Conservation (phyloP, 1,140 invertebrate genomes). For the Cydia fagiglandana region DNA sequence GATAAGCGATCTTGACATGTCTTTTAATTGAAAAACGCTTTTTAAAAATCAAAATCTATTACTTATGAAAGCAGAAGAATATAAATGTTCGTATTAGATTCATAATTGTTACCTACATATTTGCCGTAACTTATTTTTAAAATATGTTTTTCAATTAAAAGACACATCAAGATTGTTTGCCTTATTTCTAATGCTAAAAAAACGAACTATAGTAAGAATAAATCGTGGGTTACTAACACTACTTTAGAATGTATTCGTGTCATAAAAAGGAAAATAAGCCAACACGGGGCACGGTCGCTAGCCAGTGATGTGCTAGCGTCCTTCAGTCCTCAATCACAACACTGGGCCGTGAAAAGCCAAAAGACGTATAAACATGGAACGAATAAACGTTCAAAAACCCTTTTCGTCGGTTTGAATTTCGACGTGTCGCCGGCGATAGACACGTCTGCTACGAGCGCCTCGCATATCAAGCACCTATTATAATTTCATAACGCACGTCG, state of each 20-base stretch:
- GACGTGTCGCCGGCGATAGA: constrained; percentile 56
- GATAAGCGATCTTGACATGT: too few species aligned
- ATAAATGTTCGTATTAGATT: too few species aligned
- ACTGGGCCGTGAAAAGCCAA: neutral
- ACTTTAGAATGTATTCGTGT: neutral
- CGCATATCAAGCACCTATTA: constrained; percentile 73
- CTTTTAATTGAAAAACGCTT: too few species aligned
- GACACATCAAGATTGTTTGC: too few species aligned
- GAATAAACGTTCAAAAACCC: neutral
- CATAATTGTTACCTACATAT: too few species aligned
- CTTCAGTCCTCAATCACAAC: constrained; percentile 16
- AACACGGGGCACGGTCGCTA: neutral
- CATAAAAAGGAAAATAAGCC: constrained; percentile 16
- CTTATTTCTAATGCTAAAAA: too few species aligned
- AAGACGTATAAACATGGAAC: neutral
- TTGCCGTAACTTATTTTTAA: too few species aligned
- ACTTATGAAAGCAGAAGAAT: too few species aligned
- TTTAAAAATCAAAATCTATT: too few species aligned
- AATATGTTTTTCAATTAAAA: too few species aligned
- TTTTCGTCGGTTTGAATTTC: neutral
- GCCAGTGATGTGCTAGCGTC: constrained; percentile 1
- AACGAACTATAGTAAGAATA: too few species aligned
- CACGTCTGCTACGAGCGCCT: constrained; percentile 54
- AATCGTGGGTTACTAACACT: neutral
- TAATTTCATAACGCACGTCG: constrained; percentile 76